phyloP scores from a whole-genome alignment of 2,797 vertebrate species.

The Liparis tanakae region DNA sequence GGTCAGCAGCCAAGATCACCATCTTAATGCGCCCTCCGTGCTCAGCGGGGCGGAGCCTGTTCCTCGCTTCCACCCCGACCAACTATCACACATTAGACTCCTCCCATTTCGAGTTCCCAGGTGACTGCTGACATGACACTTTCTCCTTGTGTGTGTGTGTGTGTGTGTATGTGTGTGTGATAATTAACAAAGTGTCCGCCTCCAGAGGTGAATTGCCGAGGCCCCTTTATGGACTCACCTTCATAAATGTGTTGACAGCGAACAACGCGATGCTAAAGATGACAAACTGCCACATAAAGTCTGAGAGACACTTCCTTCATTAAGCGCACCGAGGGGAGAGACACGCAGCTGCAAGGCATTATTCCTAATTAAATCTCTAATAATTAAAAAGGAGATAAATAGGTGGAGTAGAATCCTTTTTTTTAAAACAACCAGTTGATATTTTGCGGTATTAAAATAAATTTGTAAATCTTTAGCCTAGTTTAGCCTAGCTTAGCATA shows the following conservation, averaged over 20 bases:
- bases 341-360: conserved; percentile 32
- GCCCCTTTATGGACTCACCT: conserved; percentile 33
- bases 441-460: not conserved
- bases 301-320: conserved; percentile 54
- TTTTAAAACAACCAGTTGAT: no score
- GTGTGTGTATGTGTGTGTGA: no score
- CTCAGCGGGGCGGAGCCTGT: conserved; percentile 40
- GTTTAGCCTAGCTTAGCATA: not conserved
- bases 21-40: conserved; percentile 54
- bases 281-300: conserved; percentile 43
- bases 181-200: no score
- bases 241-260: conserved; percentile 43
- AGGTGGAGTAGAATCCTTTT: not conserved
- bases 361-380: conserved; percentile 29
- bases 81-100: conserved; percentile 49
- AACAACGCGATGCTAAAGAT: conserved; percentile 34
- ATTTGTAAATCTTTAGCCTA: not conserved
- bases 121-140: not conserved
- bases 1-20: conserved; percentile 73
- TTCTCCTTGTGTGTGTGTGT: not conserved
- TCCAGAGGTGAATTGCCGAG: conserved; percentile 1
- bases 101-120: conserved; percentile 4
- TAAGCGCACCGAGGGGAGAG: conserved; percentile 41
- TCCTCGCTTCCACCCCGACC: conserved; percentile 38
- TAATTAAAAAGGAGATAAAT: conserved; percentile 34